These are phyloP conservation scores for Seira musarum DNA, from an alignment of 2,888 invertebrate genomes.

Conservation along the genomic window DNA sequence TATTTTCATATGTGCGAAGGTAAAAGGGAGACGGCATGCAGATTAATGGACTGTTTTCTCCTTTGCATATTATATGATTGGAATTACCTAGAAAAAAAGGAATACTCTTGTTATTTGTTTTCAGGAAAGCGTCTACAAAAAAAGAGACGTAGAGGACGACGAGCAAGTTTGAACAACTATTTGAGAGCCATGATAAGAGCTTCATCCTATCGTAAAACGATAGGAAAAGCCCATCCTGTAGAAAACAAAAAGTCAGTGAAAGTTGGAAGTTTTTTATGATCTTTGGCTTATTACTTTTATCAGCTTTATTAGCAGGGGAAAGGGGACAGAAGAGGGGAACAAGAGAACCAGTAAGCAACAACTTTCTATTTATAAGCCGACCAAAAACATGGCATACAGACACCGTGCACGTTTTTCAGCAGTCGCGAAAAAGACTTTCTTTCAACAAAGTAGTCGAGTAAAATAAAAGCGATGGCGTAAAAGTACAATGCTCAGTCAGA, in stretches of 20 bases:
- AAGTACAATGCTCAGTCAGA: too few species aligned
- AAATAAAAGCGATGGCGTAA: too few species aligned
- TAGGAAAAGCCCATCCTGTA: neutral
- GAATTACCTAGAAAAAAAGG: constrained; percentile 6
- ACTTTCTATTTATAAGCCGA: neutral
- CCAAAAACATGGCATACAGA: too few species aligned
- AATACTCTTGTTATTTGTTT: neutral
- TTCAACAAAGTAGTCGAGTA: too few species aligned
- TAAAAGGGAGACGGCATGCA: neutral
- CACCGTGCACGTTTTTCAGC: too few species aligned
- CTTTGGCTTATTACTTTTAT: constrained; percentile 13
- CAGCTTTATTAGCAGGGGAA: neutral
- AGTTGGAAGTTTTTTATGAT: constrained; percentile 1
- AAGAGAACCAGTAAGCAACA: neutral
- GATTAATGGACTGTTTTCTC: constrained; percentile 3
- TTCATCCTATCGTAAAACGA: neutral
- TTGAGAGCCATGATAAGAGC: neutral
- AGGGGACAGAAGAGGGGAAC: neutral
- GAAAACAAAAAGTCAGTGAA: constrained; percentile 7
- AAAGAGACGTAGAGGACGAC: neutral
- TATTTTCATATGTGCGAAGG: neutral
- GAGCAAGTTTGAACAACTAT: neutral
- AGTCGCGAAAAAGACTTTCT: too few species aligned
- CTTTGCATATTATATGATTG: constrained; percentile 2
- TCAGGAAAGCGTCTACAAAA: neutral